These are phyloP conservation scores for Troglohyphantes excavatus DNA, from an alignment of 2,888 invertebrate genomes.

Conservation along the genomic window DNA sequence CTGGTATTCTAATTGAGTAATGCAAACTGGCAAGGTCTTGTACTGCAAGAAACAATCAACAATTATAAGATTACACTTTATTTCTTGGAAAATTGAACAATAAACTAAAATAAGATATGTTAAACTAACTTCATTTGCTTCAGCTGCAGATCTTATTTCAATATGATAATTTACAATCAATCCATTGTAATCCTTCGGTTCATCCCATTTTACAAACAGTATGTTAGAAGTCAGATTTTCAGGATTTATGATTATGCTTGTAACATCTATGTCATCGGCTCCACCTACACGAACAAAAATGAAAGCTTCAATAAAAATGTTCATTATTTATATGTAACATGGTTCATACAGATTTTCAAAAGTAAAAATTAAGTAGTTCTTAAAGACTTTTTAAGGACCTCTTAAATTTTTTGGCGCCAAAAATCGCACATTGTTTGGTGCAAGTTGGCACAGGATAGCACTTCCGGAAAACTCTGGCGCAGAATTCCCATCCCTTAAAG, in stretches of 20 bases:
- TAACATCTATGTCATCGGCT: constrained; percentile 87
- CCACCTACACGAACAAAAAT: constrained; percentile 83
- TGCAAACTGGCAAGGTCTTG: constrained; percentile 84
- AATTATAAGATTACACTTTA: constrained; percentile 1
- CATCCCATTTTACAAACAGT: constrained; percentile 90
- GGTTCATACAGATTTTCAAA: no score
- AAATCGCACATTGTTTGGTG: no score
- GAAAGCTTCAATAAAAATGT: no score
- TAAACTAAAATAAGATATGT: neutral
- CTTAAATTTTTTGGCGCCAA: no score
- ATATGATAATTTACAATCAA: constrained; percentile 92
- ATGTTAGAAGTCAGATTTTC: constrained; percentile 82
- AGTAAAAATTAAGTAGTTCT: no score
- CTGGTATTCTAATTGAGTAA: constrained; percentile 85
- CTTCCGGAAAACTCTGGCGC: no score
- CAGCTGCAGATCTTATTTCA: constrained; percentile 86
- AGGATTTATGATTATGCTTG: constrained; percentile 83
- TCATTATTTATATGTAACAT: no score
- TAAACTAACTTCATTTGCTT: constrained; percentile 86
- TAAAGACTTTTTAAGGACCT: no score
- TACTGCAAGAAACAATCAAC: constrained; percentile 71
- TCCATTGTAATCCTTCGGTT: constrained; percentile 93
- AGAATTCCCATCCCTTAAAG: no score
- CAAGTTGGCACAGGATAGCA: no score
- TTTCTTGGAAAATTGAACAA: no score